A percentile compares a stretch with the other conserved stretches of the same genome.
Evolutionary conservation across 2,113 vertebrate genomes (phyloP).

Genomic region (Egretta garzetta): DNA sequence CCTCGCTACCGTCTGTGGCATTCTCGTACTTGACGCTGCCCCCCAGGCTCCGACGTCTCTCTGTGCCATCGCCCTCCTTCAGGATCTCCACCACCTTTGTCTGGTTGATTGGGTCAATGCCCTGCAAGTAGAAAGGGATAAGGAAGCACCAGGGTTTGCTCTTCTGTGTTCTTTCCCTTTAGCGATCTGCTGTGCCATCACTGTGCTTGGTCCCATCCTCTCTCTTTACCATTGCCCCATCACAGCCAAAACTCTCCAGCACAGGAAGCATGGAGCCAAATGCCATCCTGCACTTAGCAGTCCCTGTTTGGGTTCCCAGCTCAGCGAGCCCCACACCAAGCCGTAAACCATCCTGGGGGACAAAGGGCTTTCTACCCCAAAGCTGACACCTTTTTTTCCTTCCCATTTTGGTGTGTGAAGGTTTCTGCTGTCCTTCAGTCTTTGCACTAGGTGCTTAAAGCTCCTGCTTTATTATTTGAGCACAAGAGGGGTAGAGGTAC

Average conservation of each 20-base stretch:
- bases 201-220: neutral
- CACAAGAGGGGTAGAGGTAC: neutral
- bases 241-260: neutral
- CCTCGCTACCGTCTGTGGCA: constrained; percentile 90
- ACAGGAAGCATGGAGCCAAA: neutral
- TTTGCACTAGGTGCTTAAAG: neutral
- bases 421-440: neutral
- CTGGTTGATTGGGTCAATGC: constrained; percentile 93
- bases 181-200: neutral
- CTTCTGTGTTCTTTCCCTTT: neutral
- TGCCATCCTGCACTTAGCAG: neutral
- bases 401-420: neutral
- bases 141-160: neutral
- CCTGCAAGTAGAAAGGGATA: constrained; percentile 73
- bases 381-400: neutral
- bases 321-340: neutral
- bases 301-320: neutral
- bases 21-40: constrained; percentile 92
- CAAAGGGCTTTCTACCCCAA: neutral
- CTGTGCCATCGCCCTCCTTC: constrained; percentile 86
- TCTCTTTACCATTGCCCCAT: neutral
- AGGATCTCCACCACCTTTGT: constrained; percentile 95
- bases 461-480: neutral
- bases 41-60: constrained; percentile 84
- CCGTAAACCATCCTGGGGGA: neutral